A percentile compares a stretch with the other conserved stretches of the same genome.
Evolutionary conservation across 2,113 vertebrate species (phyloP).

Genomic region (Labeo rohita): DNA sequence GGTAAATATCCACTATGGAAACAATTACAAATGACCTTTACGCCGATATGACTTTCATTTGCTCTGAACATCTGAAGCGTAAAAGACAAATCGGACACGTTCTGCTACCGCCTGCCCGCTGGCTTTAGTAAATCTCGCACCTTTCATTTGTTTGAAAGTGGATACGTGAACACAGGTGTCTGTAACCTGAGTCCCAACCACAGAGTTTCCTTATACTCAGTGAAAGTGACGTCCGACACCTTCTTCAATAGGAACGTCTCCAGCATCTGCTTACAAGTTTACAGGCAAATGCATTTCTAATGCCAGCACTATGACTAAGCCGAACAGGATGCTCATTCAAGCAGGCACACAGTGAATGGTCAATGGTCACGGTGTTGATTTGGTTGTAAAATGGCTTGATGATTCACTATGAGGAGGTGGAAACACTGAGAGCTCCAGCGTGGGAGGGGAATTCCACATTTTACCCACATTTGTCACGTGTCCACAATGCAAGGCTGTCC

Average conservation of each 20-base stretch:
- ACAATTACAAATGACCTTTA: conserved; percentile 10
- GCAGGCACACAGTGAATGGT: not conserved
- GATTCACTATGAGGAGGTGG: conserved; percentile 20
- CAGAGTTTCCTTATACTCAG: not conserved
- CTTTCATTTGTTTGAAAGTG: not conserved
- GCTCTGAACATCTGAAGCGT: not conserved
- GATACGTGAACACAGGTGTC: not conserved
- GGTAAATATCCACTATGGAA: not conserved
- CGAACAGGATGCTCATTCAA: not conserved
- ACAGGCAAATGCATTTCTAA: not conserved
- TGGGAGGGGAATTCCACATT: conserved; percentile 24
- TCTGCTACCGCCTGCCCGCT: not conserved
- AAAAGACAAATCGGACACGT: not conserved
- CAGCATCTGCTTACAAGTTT: not conserved
- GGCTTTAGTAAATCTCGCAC: not conserved
- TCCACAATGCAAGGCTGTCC: conserved; percentile 19
- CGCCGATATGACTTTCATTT: not conserved
- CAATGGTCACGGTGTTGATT: not conserved
- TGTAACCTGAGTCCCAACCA: not conserved
- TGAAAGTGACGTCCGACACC: not conserved
- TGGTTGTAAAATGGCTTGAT: conserved; percentile 31
- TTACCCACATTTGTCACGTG: not conserved
- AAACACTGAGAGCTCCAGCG: not conserved
- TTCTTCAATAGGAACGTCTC: not conserved
- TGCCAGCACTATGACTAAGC: no score